Evolutionary conservation across 2,888 invertebrate genomes (phyloP), one percentile per base, ranked within the genome.

Genomic region (Sarcophaga subvicina): DNA sequence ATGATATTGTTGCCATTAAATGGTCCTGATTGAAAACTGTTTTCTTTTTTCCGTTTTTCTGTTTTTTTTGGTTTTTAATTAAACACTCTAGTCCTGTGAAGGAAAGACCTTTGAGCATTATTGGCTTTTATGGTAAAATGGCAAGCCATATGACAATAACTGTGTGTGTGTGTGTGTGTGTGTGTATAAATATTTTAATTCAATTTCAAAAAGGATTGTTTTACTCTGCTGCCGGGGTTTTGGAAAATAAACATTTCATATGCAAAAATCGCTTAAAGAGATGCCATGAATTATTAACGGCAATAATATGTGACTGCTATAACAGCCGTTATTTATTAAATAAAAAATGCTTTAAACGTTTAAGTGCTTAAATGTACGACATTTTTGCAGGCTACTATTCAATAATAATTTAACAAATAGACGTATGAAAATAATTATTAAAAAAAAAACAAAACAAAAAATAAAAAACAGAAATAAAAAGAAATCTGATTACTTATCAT

Each of bases 221-320:
- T 4, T 11, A 59, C 17, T 54, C 14, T 4, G 4, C 63, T 8
- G 45, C 66, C 62, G 8, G 6, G 6, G 47, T 59, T 12, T 37
- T 66, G 49, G 49, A 54, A 76, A 64, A 64, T n/a, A 10, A 70
- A 37, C 37, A 37, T 69, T 83, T 75, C n/a, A 64, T 79, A 45
- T 27, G 47, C 47, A 62, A 37, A 71, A 84, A 64, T 64, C 20
- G 37, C 69, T 47, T 59, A 17, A 73, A 71, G 27, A 80, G 59
- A 14, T 22, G 20, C 25, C 64, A 66, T 67, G 54, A 59, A 75
- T 63, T 64, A 60, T 70, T 75, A 25, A 64, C 47, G 45, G 8
- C 37, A 73, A 78, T 73, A 62, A n/a, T 83, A 37, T 47, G n/a
- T 45, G 17, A 17, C 64, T 25, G n/a, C 17, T 70, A 82, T 62